phyloP scores from a whole-genome alignment of 2,113 vertebrate genomes.

The Camelus dromedarius region DNA sequence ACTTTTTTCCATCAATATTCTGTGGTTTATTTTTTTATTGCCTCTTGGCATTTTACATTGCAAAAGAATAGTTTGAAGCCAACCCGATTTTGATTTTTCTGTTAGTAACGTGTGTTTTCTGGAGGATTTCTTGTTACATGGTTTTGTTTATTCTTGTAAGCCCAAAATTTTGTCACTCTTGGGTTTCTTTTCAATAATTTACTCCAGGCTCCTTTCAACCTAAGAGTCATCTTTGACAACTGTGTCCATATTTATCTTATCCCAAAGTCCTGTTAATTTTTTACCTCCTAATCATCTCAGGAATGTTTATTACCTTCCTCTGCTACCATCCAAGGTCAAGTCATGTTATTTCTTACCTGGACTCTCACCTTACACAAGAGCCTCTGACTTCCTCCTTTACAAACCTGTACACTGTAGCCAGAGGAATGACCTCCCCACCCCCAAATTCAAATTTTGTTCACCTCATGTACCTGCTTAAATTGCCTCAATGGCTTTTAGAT shows the following conservation, averaged over 20 bases:
- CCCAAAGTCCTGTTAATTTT: neutral
- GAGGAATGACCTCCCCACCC: neutral
- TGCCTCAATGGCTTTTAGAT: neutral
- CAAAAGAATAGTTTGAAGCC: slow-evolving; percentile 8
- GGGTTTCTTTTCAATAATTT: slow-evolving; percentile 54
- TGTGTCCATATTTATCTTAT: neutral
- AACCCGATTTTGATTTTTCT: neutral
- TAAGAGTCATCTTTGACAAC: neutral
- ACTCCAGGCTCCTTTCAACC: neutral
- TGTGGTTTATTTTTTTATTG: slow-evolving; percentile 27
- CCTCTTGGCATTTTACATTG: neutral
- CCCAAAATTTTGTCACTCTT: slow-evolving; percentile 13
- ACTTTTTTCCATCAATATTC: slow-evolving; percentile 36
- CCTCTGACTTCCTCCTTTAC: slow-evolving; percentile 1
- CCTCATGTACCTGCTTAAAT: neutral
- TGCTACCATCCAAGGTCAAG: neutral
- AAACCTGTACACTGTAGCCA: neutral
- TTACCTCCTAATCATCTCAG: neutral
- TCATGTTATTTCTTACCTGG: neutral
- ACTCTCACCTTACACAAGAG: neutral
- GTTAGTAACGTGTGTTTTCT: slow-evolving; percentile 45
- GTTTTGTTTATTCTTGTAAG: slow-evolving; percentile 35
- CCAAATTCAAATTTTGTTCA: slow-evolving; percentile 3
- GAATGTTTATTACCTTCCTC: neutral
- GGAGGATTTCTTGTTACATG: neutral